Conservation (phyloP, 2,113 vertebrate species). For the Amia ocellicauda region DNA sequence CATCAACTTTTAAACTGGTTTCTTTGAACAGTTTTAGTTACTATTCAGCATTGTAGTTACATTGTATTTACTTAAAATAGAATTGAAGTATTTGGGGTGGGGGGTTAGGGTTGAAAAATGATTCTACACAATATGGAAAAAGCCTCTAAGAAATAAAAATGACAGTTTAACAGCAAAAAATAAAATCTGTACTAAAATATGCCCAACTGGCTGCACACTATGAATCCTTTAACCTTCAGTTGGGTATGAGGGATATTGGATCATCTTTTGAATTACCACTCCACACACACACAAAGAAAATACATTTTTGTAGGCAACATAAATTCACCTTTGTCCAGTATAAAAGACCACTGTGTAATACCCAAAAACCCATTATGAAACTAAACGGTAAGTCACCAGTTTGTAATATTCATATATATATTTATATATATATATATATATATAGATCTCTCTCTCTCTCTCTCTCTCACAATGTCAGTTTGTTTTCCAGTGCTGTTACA, state of each 20-base stretch:
- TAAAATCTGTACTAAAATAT: not conserved
- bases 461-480: conserved; percentile 57
- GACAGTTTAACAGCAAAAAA: not conserved
- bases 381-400: conserved; percentile 46
- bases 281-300: conserved; percentile 10
- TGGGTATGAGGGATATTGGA: not conserved
- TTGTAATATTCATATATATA: conserved; percentile 46
- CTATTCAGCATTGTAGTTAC: too few relatives aligned
- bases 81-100: too few relatives aligned
- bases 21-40: too few relatives aligned
- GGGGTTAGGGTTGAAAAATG: not conserved
- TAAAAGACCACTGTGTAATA: conserved; percentile 56
- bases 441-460: conserved; percentile 33
- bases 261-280: conserved; percentile 14
- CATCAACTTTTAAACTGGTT: too few relatives aligned
- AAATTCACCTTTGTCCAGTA: conserved; percentile 76
- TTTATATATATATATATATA: conserved; percentile 18
- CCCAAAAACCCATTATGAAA: conserved; percentile 48
- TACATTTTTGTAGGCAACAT: conserved; percentile 18
- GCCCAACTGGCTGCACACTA: conserved; percentile 13
- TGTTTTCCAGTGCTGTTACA: conserved; percentile 70
- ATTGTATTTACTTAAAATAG: too few relatives aligned
- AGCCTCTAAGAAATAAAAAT: not conserved
- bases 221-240: not conserved
- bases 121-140: not conserved